Evolutionary conservation across 37 sponge, comb jelly and placozoan species (phyloP).

Genomic region (Spongia lamella): DNA sequence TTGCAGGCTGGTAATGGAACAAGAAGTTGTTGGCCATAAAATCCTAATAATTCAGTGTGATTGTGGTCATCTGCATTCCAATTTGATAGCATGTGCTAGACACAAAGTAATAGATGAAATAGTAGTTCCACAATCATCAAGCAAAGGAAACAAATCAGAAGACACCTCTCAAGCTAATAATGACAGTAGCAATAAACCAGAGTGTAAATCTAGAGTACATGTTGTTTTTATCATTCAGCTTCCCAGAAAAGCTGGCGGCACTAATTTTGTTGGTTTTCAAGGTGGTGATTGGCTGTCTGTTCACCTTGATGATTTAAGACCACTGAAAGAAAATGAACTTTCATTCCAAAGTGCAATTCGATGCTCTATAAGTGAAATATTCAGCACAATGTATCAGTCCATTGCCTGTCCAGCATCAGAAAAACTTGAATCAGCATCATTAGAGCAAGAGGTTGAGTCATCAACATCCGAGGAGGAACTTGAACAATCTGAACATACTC

Average conservation of each 20-base stretch:
- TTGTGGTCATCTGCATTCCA: conserved; percentile 51
- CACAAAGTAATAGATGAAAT: conserved; percentile 51
- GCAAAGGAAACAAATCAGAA: too few relatives aligned
- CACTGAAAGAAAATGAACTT: conserved; percentile 15
- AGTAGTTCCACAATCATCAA: background rate
- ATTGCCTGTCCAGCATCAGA: too few relatives aligned
- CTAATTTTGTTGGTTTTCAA: conserved; percentile 23
- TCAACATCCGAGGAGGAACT: too few relatives aligned
- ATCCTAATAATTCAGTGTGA: conserved; percentile 84
- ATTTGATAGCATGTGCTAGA: conserved; percentile 73
- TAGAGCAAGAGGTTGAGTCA: too few relatives aligned
- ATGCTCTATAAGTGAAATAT: conserved; percentile 15
- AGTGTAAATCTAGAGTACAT: conserved; percentile 1
- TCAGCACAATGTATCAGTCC: background rate
- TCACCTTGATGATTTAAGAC: conserved; percentile 26
- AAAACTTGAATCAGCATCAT: too few relatives aligned
- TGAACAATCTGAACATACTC: too few relatives aligned
- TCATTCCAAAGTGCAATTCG: conserved; percentile 12
- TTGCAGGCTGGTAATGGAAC: background rate
- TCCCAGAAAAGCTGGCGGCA: conserved; percentile 14
- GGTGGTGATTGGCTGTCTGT: conserved; percentile 32
- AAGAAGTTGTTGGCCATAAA: background rate
- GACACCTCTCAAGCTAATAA: too few relatives aligned
- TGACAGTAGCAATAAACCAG: too few relatives aligned
- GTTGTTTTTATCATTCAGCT: conserved; percentile 24